phyloP scores from a whole-genome alignment of 2,888 invertebrate genomes.

The Cantharis nigra region DNA sequence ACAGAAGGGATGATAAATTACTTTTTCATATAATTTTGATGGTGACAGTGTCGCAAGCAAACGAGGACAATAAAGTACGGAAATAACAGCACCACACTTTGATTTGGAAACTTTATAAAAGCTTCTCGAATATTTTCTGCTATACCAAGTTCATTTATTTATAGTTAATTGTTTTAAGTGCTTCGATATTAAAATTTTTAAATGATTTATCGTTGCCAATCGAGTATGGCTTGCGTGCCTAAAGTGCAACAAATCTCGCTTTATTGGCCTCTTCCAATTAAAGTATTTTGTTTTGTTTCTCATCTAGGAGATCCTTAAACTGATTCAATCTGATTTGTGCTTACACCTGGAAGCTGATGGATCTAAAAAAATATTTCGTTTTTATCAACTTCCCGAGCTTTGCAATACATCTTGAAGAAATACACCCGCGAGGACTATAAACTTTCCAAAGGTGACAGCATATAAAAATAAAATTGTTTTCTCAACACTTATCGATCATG shows the following conservation, averaged over 20 bases:
- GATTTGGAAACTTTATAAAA: not conserved
- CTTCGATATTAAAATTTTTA: not conserved
- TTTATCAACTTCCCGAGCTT: not conserved
- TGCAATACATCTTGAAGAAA: not conserved
- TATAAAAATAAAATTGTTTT: not conserved
- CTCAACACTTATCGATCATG: not conserved
- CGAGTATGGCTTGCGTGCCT: not conserved
- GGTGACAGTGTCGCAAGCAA: not conserved
- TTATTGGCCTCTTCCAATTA: not conserved
- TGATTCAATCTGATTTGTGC: not conserved
- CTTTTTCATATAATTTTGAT: not conserved
- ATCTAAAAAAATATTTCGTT: not conserved
- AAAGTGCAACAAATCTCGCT: not conserved
- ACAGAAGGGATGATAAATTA: conserved; percentile 5
- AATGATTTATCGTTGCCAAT: not conserved
- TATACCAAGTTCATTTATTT: not conserved
- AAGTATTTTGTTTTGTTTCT: too few relatives aligned
- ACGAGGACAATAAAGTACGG: not conserved
- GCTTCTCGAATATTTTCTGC: not conserved
- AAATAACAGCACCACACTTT: not conserved
- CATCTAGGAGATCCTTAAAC: not conserved
- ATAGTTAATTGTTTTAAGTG: not conserved
- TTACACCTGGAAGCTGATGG: not conserved
- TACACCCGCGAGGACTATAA: not conserved
- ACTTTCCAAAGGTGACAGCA: not conserved